Evolutionary conservation across 1,140 invertebrate species (phyloP).

Genomic region (Drosophila pachea): DNA sequence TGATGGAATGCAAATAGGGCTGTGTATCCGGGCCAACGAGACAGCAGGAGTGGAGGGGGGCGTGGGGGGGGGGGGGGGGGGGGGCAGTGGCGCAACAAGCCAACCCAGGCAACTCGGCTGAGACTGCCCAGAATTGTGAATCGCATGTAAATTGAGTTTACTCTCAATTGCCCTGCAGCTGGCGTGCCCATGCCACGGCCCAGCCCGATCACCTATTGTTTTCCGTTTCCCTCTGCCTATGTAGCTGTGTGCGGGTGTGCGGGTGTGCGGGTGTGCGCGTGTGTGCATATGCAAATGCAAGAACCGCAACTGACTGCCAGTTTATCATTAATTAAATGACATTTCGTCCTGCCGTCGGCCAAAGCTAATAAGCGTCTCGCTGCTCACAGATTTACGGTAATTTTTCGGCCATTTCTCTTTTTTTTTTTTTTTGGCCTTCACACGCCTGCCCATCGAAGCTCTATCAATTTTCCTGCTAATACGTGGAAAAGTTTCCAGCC

Average conservation of each 20-base stretch:
- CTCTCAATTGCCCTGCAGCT: constrained; percentile 10
- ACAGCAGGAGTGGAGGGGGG: too few species aligned
- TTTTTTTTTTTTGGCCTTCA: not conserved
- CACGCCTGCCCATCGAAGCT: not conserved
- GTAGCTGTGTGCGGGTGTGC: not conserved
- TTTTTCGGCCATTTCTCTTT: too few species aligned
- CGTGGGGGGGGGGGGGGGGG: too few species aligned
- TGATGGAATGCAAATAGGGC: not conserved
- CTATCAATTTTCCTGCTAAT: too few species aligned
- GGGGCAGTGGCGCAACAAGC: too few species aligned
- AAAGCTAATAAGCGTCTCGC: constrained; percentile 26
- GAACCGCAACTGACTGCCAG: not conserved
- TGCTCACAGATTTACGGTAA: constrained; percentile 12
- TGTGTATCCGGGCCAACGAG: too few species aligned
- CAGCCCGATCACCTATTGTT: constrained; percentile 3
- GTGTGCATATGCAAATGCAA: constrained; percentile 23
- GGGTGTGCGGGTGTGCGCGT: not conserved
- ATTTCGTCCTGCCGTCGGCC: constrained; percentile 2
- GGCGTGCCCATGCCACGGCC: not conserved
- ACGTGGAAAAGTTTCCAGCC: too few species aligned
- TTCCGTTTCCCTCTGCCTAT: not conserved
- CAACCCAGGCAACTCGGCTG: too few species aligned
- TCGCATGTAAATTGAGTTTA: constrained; percentile 20
- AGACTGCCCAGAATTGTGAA: constrained; percentile 3
- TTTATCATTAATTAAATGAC: constrained; percentile 4